Evolutionary conservation across 2,888 invertebrate species (phyloP), one percentile per base, ranked within the genome.

Genomic region (Acleris laterana): DNA sequence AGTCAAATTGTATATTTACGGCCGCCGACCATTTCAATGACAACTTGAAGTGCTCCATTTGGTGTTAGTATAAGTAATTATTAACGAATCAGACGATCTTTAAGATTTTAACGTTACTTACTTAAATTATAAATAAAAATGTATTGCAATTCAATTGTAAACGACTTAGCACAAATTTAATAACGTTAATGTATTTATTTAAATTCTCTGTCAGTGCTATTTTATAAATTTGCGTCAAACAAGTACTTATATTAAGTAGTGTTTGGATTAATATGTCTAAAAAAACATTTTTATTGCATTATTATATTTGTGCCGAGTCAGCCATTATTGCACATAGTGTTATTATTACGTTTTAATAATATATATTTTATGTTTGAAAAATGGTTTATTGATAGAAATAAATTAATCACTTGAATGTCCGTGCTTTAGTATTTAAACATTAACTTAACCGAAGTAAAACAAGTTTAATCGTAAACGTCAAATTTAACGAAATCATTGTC

Each of bases 191-290:
- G 38, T 68, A 72, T 64, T 62, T 70, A 42, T 52, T 57, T 61
- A 20, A 44, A 20, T 32, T 48, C 20, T 48, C 48, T 16, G 19
- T 57, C 50, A 25, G 51, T 57, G 44, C 51, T 62, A 57, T 56
- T 57, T 42, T 61, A 48, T 51, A 72, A 71, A 71, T 72, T 70
- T 71, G 73, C 77, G 74, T 82, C 78, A 75, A 82, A 80, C 80
- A 81, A 80, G 76, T 82, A 77, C 81, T 82, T 82, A 81, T 78
- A 80, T 79, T 84, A 81, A 80, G 79, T 81, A 79, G 77, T 80
- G 78, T 81, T 81, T 79, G 80, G 73, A 73, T 50, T 71, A 44
- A 58, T 50, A 25, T 48, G 46, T 52, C 22, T n/a, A 19, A 49
- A 72, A 61, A 65, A 64, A 38, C 55, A 53, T 46, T 51, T 62